Evolutionary conservation across 2,113 vertebrate genomes (phyloP), one percentile per base, ranked within the genome.

Genomic region (Vidua macroura): DNA sequence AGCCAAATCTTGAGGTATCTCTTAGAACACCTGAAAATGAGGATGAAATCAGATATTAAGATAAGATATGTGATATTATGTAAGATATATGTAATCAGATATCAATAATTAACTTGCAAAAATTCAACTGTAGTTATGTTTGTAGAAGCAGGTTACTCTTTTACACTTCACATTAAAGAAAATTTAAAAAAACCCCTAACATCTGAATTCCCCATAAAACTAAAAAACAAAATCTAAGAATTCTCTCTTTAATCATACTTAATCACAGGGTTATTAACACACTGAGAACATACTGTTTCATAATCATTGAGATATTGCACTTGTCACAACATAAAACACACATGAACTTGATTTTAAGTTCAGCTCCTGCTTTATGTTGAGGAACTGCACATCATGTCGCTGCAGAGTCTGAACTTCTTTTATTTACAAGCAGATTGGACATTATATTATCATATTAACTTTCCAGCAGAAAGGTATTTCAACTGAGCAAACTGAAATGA

Each of bases 1-100:
- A 97, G 51, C 99, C 99, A 95, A 99, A 98, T 95, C 98, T 98
- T 73, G 98, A 97, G 82, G 96, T 98, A 69, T 98, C 91, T 93
- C 97, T 95, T 82, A 99, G 95, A 80, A 96, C 74, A 94, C 99
- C 99, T 99, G 83, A 91, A 97, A 95, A 93, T 17, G 41, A 96
- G 55, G 56, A 95, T 53, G 49, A 75, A 84, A 95, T 89, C 49
- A 73, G 83, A 66, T 77, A 92, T 27, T 68, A 22, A 46, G 12
- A 41, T 68, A 22, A 46, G 12, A 41, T 16, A 35, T 21, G 31
- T 23, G 11, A 48, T 51, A 31, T 35, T 75, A 49, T 5, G 6
- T 44, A 76, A 17, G 6, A 51, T 18, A 27, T 7, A 51, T 22
- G 22, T 27, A 85, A 21, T 15, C 23, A 59, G 20, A 46, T 62